Evolutionary conservation across 2,797 vertebrate genomes (phyloP).

Genomic region (Rhynchonycteris naso): DNA sequence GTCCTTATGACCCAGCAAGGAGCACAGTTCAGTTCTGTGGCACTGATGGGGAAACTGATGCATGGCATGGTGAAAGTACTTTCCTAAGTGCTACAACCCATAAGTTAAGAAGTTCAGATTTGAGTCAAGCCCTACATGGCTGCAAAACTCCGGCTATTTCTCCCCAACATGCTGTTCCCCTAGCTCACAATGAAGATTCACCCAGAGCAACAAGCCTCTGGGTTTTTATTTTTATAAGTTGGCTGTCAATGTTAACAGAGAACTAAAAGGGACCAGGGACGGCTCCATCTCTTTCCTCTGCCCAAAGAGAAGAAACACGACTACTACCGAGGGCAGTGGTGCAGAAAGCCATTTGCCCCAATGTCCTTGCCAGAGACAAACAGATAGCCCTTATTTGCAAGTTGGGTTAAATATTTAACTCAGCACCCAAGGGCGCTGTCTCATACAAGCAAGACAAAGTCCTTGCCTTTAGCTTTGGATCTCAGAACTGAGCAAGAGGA

Average conservation of each 20-base stretch:
- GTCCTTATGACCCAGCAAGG: accelerated
- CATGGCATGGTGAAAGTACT: neutral
- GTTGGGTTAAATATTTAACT: conserved; percentile 69
- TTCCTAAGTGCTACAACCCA: neutral
- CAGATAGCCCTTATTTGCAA: conserved; percentile 72
- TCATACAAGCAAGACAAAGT: conserved; percentile 66
- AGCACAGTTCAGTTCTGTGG: no score
- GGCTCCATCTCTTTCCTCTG: neutral
- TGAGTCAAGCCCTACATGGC: neutral
- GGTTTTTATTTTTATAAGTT: neutral
- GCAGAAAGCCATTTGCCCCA: conserved; percentile 43
- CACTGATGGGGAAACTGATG: neutral
- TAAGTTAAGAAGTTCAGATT: neutral
- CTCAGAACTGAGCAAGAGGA: neutral
- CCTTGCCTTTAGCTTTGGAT: conserved; percentile 19
- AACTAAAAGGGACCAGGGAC: neutral
- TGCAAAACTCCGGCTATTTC: neutral
- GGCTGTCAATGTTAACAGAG: neutral
- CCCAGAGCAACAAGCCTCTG: neutral
- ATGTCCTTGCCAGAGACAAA: conserved; percentile 55
- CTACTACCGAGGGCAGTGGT: neutral
- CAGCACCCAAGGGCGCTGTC: conserved; percentile 59
- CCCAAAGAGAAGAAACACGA: neutral
- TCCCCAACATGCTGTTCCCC: accelerated
- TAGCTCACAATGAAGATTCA: neutral